Evolutionary conservation across 2,888 invertebrate species (phyloP).

Genomic region (Imbricaverruca yamaguchii): DNA sequence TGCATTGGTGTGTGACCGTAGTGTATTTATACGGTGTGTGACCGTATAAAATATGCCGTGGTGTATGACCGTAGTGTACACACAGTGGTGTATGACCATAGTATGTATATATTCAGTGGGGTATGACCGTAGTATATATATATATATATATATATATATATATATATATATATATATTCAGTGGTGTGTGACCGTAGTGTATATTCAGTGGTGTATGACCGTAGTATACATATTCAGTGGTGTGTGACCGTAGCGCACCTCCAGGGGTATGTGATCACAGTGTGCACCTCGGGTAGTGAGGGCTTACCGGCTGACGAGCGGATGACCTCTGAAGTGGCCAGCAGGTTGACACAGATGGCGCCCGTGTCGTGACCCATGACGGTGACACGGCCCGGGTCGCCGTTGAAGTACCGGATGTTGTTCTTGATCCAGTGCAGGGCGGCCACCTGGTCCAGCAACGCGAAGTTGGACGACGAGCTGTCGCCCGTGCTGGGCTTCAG

Average conservation of each 20-base stretch:
- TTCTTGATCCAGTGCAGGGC: conserved; percentile 49
- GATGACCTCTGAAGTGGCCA: conserved; percentile 45
- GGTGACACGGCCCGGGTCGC: conserved; percentile 32
- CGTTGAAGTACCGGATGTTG: conserved; percentile 41
- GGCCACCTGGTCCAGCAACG: conserved; percentile 47
- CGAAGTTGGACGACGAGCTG: conserved; percentile 38
- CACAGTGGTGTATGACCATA: too few species aligned
- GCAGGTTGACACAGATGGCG: conserved; percentile 42
- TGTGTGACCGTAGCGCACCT: too few species aligned
- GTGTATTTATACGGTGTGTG: too few species aligned
- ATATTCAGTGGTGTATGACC: not conserved
- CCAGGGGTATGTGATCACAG: too few species aligned
- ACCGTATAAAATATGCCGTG: too few species aligned
- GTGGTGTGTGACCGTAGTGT: not conserved
- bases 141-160: conserved; percentile 27
- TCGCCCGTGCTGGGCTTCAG: conserved; percentile 30
- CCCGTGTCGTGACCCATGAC: conserved; percentile 34
- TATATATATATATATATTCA: conserved; percentile 26
- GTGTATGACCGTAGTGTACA: too few species aligned
- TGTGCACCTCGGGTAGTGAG: too few species aligned
- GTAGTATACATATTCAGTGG: conserved; percentile 2
- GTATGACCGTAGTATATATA: conserved; percentile 5
- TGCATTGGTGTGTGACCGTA: too few species aligned
- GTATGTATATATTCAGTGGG: too few species aligned
- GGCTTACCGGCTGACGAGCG: conserved; percentile 32